A percentile compares a stretch with the other conserved stretches of the same genome.
These are phyloP conservation scores for Pomacea maculata DNA, from an alignment of 1,140 invertebrate genomes.

Conservation along the genomic window DNA sequence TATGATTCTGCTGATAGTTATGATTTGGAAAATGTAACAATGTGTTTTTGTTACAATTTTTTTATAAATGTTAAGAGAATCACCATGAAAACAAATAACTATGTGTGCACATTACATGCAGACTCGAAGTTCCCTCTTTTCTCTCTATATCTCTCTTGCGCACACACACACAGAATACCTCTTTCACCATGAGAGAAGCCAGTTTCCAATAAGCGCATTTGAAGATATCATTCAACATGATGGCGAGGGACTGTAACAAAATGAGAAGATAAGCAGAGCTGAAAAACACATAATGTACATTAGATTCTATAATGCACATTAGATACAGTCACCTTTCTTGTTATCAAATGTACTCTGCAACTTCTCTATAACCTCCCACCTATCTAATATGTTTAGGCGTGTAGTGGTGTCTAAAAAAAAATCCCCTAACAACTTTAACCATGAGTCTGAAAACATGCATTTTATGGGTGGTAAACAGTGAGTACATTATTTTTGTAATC, in stretches of 20 bases:
- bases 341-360: too few species aligned
- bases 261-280: background rate
- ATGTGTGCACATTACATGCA: background rate
- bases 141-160: too few species aligned
- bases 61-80: background rate
- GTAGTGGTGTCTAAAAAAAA: too few species aligned
- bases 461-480: too few species aligned
- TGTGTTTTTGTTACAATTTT: background rate
- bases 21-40: background rate
- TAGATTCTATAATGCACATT: background rate
- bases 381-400: too few species aligned
- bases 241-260: slow-evolving; percentile 67
- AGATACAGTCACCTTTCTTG: background rate
- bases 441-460: too few species aligned
- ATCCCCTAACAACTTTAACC: too few species aligned
- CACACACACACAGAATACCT: slow-evolving; percentile 49
- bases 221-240: slow-evolving; percentile 72
- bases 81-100: background rate
- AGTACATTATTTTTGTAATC: too few species aligned
- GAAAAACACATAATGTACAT: background rate
- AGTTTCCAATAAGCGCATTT: slow-evolving; percentile 72
- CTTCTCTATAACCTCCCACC: too few species aligned
- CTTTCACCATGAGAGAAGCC: slow-evolving; percentile 70
- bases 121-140: slow-evolving; percentile 55
- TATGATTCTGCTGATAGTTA: background rate